Evolutionary conservation across 2,797 vertebrate species (phyloP), one percentile per base, ranked within the genome.

Genomic region (Ataeniobius toweri): DNA sequence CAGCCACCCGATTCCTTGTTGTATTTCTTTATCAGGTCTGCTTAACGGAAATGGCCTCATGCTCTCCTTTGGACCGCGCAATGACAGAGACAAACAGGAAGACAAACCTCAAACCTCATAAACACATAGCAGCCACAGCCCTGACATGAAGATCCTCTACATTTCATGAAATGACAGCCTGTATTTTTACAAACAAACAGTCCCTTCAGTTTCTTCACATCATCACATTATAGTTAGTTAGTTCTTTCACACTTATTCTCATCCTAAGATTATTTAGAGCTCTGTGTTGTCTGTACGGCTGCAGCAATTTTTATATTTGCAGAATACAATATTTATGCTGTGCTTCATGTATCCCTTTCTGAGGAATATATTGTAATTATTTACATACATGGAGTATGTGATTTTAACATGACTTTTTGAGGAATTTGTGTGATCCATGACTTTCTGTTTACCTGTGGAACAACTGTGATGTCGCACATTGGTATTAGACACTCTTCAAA

Each of bases 11-110:
- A 31, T 53, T 26, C 26, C 14, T 10, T 13, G 63, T 67, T 67
- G 20, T 67, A 12, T 14, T 65, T 65, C 20, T 67, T 6, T 24
- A 69, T 48, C 26, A 46, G 41, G 41, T 69, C 16, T 77, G 14
- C 50, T 39, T 0, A 73, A 1, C 24, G 10, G 63, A 70, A n/a
- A 63, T 59, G 48, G 50, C 3, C 51, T 28, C 7, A 7, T 77
- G 56, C 20, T 10, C 31, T 20, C 8, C 39, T 74, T 6, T 58
- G 73, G 58, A 71, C 58, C 28, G 1, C 24, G 50, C 4, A 4
- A 4, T 31, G 9, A 72, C 12, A 41, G 71, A 73, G 22, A 73
- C 36, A 73, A 73, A 73, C 71, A 73, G 71, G 71, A 73, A 73
- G 53, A 58, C 53, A 3, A 39, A 58, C 71, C 71, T 58, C 36